Conservation (phyloP, 53 echinoderm and acorn worm species). For the Zoroaster sp. region DNA sequence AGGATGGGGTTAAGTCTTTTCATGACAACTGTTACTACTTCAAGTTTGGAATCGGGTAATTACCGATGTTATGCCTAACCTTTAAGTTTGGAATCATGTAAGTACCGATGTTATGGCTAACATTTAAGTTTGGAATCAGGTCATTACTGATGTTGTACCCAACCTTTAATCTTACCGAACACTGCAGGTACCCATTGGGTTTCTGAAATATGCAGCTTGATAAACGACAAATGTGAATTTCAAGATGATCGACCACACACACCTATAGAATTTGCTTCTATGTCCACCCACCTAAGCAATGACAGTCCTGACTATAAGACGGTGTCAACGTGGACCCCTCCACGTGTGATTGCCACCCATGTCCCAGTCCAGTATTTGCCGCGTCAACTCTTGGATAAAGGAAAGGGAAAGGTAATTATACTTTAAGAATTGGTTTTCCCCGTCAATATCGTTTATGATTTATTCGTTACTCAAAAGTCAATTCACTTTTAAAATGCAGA, state of each 20-base stretch:
- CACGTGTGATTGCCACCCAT: not conserved
- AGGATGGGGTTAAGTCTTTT: too few species aligned
- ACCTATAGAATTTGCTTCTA: not conserved
- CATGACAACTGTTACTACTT: too few species aligned
- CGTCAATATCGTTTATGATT: too few species aligned
- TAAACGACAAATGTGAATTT: not conserved
- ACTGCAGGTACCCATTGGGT: not conserved
- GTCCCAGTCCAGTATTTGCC: not conserved
- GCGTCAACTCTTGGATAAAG: not conserved
- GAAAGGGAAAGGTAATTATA: not conserved
- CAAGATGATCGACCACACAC: not conserved
- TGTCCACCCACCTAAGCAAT: not conserved
- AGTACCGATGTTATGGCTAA: not conserved
- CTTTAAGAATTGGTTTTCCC: too few species aligned
- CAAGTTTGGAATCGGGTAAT: too few species aligned
- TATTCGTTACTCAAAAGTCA: too few species aligned
- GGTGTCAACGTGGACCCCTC: not conserved
- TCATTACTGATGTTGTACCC: not conserved
- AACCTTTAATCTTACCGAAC: not conserved
- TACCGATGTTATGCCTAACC: too few species aligned
- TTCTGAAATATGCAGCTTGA: conserved; percentile 25
- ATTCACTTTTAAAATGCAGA: too few species aligned
- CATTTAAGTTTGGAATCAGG: not conserved
- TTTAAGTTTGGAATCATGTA: too few species aligned
- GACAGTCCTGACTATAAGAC: not conserved